Evolutionary conservation across 1,140 invertebrate genomes (phyloP).

Genomic region (Phymastichus coffea): DNA sequence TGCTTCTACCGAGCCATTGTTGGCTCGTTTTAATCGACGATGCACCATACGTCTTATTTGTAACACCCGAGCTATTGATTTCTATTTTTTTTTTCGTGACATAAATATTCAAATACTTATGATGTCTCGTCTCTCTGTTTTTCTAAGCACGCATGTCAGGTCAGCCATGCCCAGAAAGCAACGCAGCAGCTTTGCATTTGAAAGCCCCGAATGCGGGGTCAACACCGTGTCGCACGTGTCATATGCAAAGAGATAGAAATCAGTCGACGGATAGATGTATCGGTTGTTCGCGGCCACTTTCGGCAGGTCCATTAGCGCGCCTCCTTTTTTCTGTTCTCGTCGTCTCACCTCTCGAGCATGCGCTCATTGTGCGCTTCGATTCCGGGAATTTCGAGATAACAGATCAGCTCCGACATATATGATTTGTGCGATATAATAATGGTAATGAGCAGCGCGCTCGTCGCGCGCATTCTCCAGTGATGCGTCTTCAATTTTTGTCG

Average conservation of each 20-base stretch:
- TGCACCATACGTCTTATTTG: too few species aligned
- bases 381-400: slow-evolving; percentile 23
- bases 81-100: neutral
- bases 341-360: neutral
- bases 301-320: slow-evolving; percentile 39
- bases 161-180: too few species aligned
- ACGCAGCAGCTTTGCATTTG: too few species aligned
- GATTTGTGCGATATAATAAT: slow-evolving; percentile 4
- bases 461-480: slow-evolving; percentile 1
- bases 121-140: neutral
- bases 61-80: too few species aligned
- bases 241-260: slow-evolving; percentile 23
- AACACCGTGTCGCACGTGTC: too few species aligned
- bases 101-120: too few species aligned
- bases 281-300: slow-evolving; percentile 39
- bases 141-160: neutral
- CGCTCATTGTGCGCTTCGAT: slow-evolving; percentile 21
- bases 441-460: neutral
- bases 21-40: too few species aligned
- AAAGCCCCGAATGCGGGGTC: too few species aligned
- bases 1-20: slow-evolving; percentile 8
- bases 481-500: too few species aligned
- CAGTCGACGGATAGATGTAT: slow-evolving; percentile 45
- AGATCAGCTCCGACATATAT: neutral
- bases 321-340: neutral